Evolutionary conservation across 2,113 vertebrate genomes (phyloP).

Genomic region (Rhinichthys klamathensis): DNA sequence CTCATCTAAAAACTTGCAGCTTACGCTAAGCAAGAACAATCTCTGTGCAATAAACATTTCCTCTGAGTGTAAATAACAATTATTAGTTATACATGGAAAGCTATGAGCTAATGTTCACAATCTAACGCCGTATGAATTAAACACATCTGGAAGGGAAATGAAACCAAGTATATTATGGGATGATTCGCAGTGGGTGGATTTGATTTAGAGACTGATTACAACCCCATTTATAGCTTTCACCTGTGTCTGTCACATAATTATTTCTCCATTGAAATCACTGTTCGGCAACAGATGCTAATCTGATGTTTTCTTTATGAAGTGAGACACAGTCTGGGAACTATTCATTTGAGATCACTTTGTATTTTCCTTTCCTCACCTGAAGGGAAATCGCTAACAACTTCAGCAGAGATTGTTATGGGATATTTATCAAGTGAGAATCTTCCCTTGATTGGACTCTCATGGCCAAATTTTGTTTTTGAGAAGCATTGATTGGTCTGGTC

Average conservation of each 20-base stretch:
- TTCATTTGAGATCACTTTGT: constrained; percentile 19
- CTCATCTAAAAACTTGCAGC: not conserved
- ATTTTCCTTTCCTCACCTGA: constrained; percentile 9
- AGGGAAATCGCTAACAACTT: constrained; percentile 25
- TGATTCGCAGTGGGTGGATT: not conserved
- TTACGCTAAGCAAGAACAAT: not conserved
- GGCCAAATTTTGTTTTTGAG: constrained; percentile 52
- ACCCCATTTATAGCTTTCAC: constrained; percentile 7
- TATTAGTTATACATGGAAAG: not conserved
- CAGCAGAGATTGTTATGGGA: constrained; percentile 58
- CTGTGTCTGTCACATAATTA: constrained; percentile 9
- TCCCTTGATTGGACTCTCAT: constrained; percentile 52
- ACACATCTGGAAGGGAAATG: constrained; percentile 1
- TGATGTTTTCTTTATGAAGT: constrained; percentile 6
- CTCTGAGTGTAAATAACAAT: not conserved
- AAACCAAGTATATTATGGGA: not conserved
- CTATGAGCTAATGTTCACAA: not conserved
- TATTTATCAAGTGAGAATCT: constrained; percentile 56
- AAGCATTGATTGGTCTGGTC: constrained; percentile 59
- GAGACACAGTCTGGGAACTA: not conserved
- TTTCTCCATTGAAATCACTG: constrained; percentile 4
- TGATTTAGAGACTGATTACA: not conserved
- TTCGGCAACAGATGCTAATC: not conserved
- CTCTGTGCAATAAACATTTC: not conserved
- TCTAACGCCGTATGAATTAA: not conserved